Base-by-base conservation (phyloP, 2,888 invertebrate species). In the Melanotus villosus region DNA sequence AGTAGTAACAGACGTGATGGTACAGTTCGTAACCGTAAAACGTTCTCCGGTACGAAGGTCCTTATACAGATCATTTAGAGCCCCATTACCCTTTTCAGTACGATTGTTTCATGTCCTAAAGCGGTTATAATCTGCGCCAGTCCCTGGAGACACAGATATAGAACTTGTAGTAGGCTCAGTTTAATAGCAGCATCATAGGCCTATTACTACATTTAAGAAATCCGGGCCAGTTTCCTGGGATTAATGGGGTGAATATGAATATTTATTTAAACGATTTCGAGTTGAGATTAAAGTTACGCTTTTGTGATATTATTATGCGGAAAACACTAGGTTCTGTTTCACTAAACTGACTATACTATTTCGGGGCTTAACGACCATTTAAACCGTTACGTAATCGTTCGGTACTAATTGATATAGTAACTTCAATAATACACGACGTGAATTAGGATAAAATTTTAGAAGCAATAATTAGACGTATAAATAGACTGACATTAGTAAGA, bases 71-170 rank as follows among this genome's bases (percentile, higher is more conserved):
- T 67, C 70, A 67, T 70, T 70, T 67, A 67, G 54, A 67, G 66
- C 63, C 56, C 71, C 71, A 68, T 71, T 71, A 71, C 65, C 71
- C 68, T 68, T 71, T 71, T 71, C 63, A 66, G 65, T 68, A 65
- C 68, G 68, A 71, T 68, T 71, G 71, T 68, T 71, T 68, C 68
- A 65, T 68, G 62, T 68, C 68, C 67, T 71, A 65, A 68, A 71
- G 68, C 68, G 71, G 68, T 71, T 65, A 71, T 71, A 71, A 71
- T 71, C 71, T 66, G 71, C 68, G 65, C 56, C 47, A 50, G 68
- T 68, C 71, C 57, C 71, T 23, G 68, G 65, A 66, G 71, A 68
- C 67, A 60, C 59, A 71, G 65, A 68, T 68, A 68, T 52, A 60
- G 70, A 65, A 69, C 19, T 65, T 65, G 69, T 69, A 69, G 60